Percentiles rank a stretch among this genome's conserved stretches.
These are phyloP conservation scores for Nasonia oneida DNA, from an alignment of 2,888 invertebrate genomes.

Conservation along the genomic window DNA sequence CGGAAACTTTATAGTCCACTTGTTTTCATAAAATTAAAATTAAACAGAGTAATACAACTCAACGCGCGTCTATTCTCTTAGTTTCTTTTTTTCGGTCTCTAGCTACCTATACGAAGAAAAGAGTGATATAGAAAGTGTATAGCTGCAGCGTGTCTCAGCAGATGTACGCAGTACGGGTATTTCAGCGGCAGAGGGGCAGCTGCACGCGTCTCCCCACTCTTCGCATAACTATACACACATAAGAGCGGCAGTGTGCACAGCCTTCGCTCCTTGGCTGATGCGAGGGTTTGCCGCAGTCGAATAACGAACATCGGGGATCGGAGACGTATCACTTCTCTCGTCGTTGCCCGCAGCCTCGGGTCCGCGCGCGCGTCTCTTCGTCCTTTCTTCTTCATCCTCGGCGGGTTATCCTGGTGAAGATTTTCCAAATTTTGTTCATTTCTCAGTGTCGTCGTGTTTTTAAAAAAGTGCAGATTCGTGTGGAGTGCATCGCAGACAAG, in stretches of 20 bases:
- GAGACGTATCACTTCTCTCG: constrained; percentile 5
- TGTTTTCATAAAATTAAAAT: too few species aligned
- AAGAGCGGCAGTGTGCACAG: neutral
- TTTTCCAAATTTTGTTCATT: neutral
- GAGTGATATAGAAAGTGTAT: neutral
- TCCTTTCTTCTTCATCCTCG: neutral
- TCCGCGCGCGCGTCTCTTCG: neutral
- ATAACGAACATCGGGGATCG: constrained; percentile 7
- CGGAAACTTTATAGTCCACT: too few species aligned
- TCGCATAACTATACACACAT: neutral
- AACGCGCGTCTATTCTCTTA: neutral
- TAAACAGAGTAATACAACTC: neutral
- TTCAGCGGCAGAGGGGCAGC: constrained; percentile 52
- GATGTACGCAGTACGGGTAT: constrained; percentile 51
- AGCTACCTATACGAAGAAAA: constrained; percentile 25
- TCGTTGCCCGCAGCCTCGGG: neutral
- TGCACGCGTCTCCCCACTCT: constrained; percentile 28
- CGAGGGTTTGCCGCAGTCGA: constrained; percentile 4
- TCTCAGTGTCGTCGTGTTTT: neutral
- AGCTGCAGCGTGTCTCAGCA: constrained; percentile 53
- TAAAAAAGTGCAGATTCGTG: neutral
- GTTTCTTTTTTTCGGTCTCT: constrained; percentile 24
- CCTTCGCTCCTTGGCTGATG: neutral
- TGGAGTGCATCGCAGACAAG: neutral
- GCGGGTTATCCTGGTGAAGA: too few species aligned